These are phyloP conservation scores for Melopsittacus undulatus DNA, from an alignment of 2,797 vertebrate genomes.

Conservation along the genomic window DNA sequence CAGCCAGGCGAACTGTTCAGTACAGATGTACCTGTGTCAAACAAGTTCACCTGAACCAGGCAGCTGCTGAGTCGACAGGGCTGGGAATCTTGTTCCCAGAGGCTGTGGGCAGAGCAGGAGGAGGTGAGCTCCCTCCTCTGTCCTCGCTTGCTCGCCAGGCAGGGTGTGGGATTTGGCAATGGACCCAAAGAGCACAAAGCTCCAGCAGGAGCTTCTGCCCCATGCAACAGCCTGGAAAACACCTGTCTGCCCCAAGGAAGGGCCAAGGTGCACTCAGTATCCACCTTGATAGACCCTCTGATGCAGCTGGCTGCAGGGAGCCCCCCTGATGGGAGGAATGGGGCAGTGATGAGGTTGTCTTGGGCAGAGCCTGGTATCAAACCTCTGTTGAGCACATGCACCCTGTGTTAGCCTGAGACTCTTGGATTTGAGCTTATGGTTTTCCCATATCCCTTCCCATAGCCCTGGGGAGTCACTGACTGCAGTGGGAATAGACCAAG, in stretches of 20 bases:
- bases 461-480: not conserved
- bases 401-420: not conserved
- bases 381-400: not conserved
- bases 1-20: not conserved
- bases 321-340: not conserved
- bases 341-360: not conserved
- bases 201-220: not conserved
- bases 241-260: not conserved
- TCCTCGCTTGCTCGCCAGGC: not conserved
- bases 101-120: constrained; percentile 10
- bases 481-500: constrained; percentile 24
- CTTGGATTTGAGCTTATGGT: not conserved
- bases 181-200: not conserved
- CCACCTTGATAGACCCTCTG: fast-evolving
- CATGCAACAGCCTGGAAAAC: not conserved
- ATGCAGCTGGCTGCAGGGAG: not conserved
- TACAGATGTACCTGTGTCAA: not conserved
- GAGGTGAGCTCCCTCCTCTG: not conserved
- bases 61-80: constrained; percentile 39
- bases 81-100: constrained; percentile 47
- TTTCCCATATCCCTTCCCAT: constrained; percentile 37
- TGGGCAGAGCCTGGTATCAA: not conserved
- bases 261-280: not conserved
- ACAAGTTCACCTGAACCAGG: constrained; percentile 24
- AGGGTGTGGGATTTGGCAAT: constrained; percentile 9